Conservation (phyloP, 1,140 invertebrate genomes). For the Achatina immaculata region DNA sequence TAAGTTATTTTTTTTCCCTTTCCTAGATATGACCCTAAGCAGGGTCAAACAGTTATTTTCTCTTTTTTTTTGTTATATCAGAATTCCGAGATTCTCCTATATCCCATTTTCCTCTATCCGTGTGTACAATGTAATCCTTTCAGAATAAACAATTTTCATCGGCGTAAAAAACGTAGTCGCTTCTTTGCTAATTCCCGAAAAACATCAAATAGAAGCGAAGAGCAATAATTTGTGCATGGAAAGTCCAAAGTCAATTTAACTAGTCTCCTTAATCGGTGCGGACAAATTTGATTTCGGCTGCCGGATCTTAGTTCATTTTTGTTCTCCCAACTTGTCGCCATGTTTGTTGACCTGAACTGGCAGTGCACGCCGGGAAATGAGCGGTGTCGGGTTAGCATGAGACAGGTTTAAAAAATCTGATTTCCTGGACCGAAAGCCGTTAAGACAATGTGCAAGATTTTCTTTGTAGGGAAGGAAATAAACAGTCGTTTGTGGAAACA, state of each 20-base stretch:
- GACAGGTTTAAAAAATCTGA: conserved; percentile 30
- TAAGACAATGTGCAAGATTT: conserved; percentile 27
- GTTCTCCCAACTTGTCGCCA: background rate
- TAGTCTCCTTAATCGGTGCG: conserved; percentile 14
- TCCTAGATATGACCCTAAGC: too few species aligned
- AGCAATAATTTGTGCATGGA: background rate
- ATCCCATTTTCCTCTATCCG: too few species aligned
- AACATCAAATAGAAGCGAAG: conserved; percentile 2
- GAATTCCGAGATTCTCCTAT: too few species aligned
- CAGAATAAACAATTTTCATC: too few species aligned
- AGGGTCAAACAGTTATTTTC: too few species aligned
- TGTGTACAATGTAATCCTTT: too few species aligned
- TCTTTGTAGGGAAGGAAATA: background rate
- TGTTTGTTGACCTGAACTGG: conserved; percentile 22
- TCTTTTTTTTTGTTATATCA: too few species aligned
- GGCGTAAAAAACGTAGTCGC: background rate
- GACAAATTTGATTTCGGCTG: conserved; percentile 33
- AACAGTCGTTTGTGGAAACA: background rate
- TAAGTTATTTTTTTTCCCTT: too few species aligned
- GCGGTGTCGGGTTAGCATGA: background rate
- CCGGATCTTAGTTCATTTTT: conserved; percentile 20
- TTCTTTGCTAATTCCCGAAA: conserved; percentile 23
- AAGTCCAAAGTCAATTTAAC: conserved; percentile 33
- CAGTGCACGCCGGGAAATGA: background rate
- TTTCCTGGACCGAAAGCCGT: conserved; percentile 31